Evolutionary conservation across 53 echinoderm and acorn worm species (phyloP), one percentile per base, ranked within the genome.

Genomic region (Zoroaster sp.): DNA sequence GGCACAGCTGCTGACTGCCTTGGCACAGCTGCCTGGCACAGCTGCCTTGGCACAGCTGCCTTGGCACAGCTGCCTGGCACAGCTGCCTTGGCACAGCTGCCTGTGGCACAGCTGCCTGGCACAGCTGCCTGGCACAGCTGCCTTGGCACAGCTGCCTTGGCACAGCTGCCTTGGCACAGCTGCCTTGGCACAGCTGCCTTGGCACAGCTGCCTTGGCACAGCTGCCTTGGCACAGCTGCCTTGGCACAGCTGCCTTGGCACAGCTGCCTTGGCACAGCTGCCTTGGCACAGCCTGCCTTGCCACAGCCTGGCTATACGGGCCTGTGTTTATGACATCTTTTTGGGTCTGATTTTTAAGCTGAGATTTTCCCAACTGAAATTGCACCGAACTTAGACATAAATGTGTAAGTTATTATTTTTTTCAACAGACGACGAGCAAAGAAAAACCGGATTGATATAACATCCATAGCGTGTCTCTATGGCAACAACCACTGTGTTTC

Each of bases 391-490:
- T 11, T 3, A 10, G 8, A 59, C 63, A 25, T 3, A 2, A 20
- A 5, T n/a, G 13, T 28, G 11, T 11, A 0, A 13, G 28, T 28
- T 21, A 25, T 28, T 11, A 10, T 28, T 25, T 59, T 28, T 3
- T 28, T 28, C 25, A 20, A 59, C 63, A 59, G 63, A 28, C 63
- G 28, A 59, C 63, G 63, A 3, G 7, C 23, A 59, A 59, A 59
- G 23, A 59, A 25, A 59, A 5, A 4, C 91, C 87, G 28, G 85
- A 73, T 10, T 41, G 83, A 71, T 12, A 90, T 92, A 46, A 78
- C 94, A 51, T 77, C 76, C 25, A 39, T 89, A 5, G 86, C 96
- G 0, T 96, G 96, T 90, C 37, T 75, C 47, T 90, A 95, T 31
- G 77, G 93, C 43, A 52, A 88, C 35, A 68, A 69, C 12, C 93